Base-by-base conservation (phyloP, 2,113 vertebrate genomes). In the Menidia beryllina region DNA sequence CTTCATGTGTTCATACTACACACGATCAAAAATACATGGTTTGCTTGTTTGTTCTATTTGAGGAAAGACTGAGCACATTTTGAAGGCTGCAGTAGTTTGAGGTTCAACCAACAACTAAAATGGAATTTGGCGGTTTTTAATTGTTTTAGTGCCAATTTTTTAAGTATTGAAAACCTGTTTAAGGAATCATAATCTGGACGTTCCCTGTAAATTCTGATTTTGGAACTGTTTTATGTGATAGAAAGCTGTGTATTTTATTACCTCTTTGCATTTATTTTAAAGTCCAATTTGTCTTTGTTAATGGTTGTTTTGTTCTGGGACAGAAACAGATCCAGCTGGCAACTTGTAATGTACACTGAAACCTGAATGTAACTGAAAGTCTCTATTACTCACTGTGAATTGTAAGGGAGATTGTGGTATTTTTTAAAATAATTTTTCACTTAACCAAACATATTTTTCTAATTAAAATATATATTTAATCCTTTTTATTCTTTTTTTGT, bases 231-330 rank as follows among this genome's bases (percentile, higher is more conserved):
- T 61, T 81, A n/a, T 3, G 6, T 62, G 54, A 53, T 69, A 56
- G 38, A 5, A 56, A 56, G 50, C 53, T 70, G 54, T 49, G 79
- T 73, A 67, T 58, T 20, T 65, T 57, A 74, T 83, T 73, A 83
- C 74, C 68, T 71, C 50, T 55, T 70, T 58, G 24, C 64, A 27
- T 82, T 69, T 60, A 76, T 52, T 34, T 76, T 52, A 20, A 58
- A 49, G 50, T 5, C 49, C 62, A 53, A 72, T 56, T 62, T n/a
- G 7, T 65, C 60, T 66, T 27, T 55, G 48, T 25, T 62, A 5
- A 25, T 70, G 19, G 57, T 66, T 17, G 26, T 79, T 72, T 79
- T 45, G 57, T 30, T 39, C 41, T 45, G 52, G n/a, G 27, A 67
- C 48, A 54, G 56, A 34, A 48, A 17, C 1, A 12, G 49, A 41